Evolutionary conservation across 2,113 vertebrate species (phyloP), one percentile per base, ranked within the genome.

Genomic region (Triplophysa siluroides): DNA sequence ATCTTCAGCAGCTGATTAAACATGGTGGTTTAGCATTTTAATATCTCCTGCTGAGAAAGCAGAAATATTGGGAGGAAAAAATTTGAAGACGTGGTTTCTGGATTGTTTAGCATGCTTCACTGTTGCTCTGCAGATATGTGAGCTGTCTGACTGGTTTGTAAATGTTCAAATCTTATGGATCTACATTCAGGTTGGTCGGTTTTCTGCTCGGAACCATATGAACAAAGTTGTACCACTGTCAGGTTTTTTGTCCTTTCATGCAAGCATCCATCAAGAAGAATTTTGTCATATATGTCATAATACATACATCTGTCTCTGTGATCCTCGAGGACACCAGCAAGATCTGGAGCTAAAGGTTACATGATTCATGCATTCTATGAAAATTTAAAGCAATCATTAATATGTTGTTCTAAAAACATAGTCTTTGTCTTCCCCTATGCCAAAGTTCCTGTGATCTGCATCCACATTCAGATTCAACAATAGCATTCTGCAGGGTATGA

Each of bases 11-110:
- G 33, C 43, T 24, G 69, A 80, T 73, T 80, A 80, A 80, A 65
- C 60, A 80, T 56, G 52, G 70, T 64, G 78, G 60, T 80, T 74
- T 80, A 80, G 62, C 23, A 74, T 72, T 56, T 74, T 70, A 80
- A 56, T 73, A 73, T 80, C 47, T 73, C 70, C 47, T 56, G 69
- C 69, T 64, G 58, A 65, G 63, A 54, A 56, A 54, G 61, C 70
- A 66, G 69, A 73, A 72, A 66, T 65, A 70, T 73, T 80, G 78
- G 41, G 70, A 65, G 29, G 78, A 73, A 45, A 52, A 72, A 26
- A 52, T 61, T 41, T 56, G 60, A 56, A 9, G 26, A 21, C 43
- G 0, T 45, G 74, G 50, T 65, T 64, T 23, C 74, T 64, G 74
- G 43, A 64, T 52, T 29, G 74, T 23, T 76, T 62, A 62, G 72